These are phyloP conservation scores for Drosophila longiperda DNA, from an alignment of 2,888 invertebrate species.

Conservation along the genomic window DNA sequence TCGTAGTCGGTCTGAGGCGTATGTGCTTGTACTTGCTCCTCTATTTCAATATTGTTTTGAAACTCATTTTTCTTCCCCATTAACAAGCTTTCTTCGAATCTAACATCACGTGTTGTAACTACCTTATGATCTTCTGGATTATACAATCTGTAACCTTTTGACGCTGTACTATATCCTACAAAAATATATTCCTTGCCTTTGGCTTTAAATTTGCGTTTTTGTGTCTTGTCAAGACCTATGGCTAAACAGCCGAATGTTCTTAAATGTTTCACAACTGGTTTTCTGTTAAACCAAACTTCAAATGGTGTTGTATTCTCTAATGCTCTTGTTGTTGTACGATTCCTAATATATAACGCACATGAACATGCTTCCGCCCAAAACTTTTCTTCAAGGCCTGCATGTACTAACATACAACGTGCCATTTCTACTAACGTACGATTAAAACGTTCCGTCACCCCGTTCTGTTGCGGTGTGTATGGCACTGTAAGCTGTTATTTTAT, in stretches of 20 bases:
- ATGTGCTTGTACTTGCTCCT: background rate
- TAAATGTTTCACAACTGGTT: too few relatives aligned
- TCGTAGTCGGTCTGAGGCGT: background rate
- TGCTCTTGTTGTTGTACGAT: slow-evolving; percentile 2
- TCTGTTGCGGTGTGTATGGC: slow-evolving; percentile 3
- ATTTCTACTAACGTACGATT: slow-evolving; percentile 4
- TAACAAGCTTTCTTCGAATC: slow-evolving; percentile 1
- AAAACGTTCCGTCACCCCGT: slow-evolving; percentile 4
- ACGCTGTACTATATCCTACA: slow-evolving; percentile 11
- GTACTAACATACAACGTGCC: slow-evolving; percentile 15
- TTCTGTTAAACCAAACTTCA: slow-evolving; percentile 10
- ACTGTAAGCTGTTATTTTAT: background rate
- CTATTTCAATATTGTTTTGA: background rate
- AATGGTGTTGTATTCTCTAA: slow-evolving; percentile 9
- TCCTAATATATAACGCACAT: slow-evolving; percentile 7
- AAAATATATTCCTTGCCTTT: slow-evolving; percentile 22
- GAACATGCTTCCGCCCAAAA: slow-evolving; percentile 14
- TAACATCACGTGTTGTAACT: background rate
- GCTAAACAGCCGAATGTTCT: slow-evolving; percentile 23
- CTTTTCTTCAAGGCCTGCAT: slow-evolving; percentile 7
- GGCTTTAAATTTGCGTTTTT: slow-evolving; percentile 11
- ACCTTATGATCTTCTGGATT: background rate
- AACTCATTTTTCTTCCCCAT: background rate
- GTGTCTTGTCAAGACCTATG: slow-evolving; percentile 16
- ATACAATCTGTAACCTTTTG: slow-evolving; percentile 9